These are phyloP conservation scores for Drosophila rellima DNA, from an alignment of 2,888 invertebrate species.

Conservation along the genomic window DNA sequence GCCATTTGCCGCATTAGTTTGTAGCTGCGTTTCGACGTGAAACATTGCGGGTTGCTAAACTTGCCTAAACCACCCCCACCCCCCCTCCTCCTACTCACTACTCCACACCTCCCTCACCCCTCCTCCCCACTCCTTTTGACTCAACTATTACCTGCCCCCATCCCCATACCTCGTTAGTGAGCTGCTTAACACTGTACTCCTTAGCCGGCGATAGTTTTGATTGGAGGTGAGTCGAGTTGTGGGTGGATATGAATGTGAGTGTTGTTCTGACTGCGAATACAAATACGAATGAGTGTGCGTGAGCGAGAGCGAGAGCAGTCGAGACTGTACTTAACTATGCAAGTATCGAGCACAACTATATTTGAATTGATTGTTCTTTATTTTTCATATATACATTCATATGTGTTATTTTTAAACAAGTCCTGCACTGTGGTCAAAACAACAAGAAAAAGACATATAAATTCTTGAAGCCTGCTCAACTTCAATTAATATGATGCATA, in stretches of 20 bases:
- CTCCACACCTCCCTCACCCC: neutral
- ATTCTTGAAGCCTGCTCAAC: neutral
- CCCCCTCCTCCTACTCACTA: neutral
- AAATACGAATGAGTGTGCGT: neutral
- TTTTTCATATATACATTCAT: slow-evolving; percentile 31
- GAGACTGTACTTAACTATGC: slow-evolving; percentile 71
- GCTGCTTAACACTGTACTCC: slow-evolving; percentile 38
- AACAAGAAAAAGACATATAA: neutral
- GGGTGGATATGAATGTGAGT: slow-evolving; percentile 34
- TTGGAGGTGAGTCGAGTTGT: slow-evolving; percentile 54
- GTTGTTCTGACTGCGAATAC: slow-evolving; percentile 9
- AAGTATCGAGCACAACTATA: slow-evolving; percentile 62
- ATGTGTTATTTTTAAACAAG: slow-evolving; percentile 31
- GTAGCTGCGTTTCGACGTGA: slow-evolving; percentile 57
- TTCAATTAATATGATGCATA: neutral
- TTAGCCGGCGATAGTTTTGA: slow-evolving; percentile 67
- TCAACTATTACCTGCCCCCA: too few relatives aligned
- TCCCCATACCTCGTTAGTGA: neutral
- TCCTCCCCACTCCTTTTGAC: neutral
- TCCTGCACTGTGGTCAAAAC: slow-evolving; percentile 43
- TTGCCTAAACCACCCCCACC: slow-evolving; percentile 22
- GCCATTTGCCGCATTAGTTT: slow-evolving; percentile 69
- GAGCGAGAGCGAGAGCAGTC: slow-evolving; percentile 35
- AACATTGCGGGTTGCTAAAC: slow-evolving; percentile 62
- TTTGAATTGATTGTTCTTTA: slow-evolving; percentile 72